Base-by-base conservation (phyloP, 2,113 vertebrate species). In the Sebastes fasciatus region DNA sequence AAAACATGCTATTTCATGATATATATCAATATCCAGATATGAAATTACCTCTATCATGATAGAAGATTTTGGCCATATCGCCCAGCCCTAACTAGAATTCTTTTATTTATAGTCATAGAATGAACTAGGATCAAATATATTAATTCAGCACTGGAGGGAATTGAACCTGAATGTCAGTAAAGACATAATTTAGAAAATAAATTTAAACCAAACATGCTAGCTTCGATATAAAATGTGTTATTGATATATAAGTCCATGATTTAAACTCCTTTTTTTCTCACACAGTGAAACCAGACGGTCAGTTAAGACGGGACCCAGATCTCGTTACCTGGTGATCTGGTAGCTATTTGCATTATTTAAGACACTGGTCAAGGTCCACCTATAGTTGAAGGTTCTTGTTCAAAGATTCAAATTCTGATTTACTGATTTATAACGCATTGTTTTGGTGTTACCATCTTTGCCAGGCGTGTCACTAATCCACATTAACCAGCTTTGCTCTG, bases 341-440 rank as follows among this genome's bases (percentile, higher is more conserved):
- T 8, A 52, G 46, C 77, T 65, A 21, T 74, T 67, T 91, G 65
- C 79, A 86, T 91, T 88, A 90, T 91, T 91, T 78, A 61, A 89
- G 73, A 85, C 21, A 5, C 19, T 1, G 6, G 26, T 70, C 13
- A 23, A 45, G 8, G 49, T 78, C n/a, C 12, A 40, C 21, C 13
- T 49, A 1, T 42, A 40, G 19, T 16, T 13, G 13, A 75, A 78
- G 0, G 46, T 45, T 48, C 57, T 45, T 79, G 5, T 66, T 79
- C 26, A 78, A 46, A 21, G 21, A 62, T 74, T 0, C 5, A 83
- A 34, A 73, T 68, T 43, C 6, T 0, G 8, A 64, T 80, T 13
- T 80, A 57, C 42, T 79, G 26, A 48, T 51, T 12, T 43, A 23
- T 23, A 26, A 19, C 43, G 1, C 2, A 4, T 46, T 13, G 10